These are phyloP conservation scores for Sebastes umbrosus DNA, from an alignment of 2,797 vertebrate species.

Conservation along the genomic window DNA sequence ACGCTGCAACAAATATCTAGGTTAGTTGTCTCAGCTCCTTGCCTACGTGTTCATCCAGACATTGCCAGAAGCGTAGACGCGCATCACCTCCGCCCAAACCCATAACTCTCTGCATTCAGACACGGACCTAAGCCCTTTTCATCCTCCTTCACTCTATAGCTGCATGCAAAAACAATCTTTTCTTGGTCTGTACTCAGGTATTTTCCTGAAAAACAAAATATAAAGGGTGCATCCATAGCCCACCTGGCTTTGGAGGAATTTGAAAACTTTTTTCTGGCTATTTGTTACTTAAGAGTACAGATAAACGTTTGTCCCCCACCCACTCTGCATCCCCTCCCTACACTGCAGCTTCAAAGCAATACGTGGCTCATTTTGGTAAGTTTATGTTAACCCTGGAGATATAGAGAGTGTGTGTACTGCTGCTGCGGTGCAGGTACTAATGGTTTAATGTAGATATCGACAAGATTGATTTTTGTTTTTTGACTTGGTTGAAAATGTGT, in stretches of 20 bases:
- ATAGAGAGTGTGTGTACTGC: neutral
- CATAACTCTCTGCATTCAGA: conserved; percentile 39
- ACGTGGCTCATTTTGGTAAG: conserved; percentile 9
- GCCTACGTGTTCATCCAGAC: conserved; percentile 15
- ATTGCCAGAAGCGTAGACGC: conserved; percentile 3
- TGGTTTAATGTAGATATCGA: neutral
- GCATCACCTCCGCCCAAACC: conserved; percentile 14
- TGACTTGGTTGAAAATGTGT: neutral
- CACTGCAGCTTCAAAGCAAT: conserved; percentile 23
- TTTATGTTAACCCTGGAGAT: neutral
- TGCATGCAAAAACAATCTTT: neutral
- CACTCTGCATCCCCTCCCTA: neutral
- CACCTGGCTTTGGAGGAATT: conserved; percentile 5
- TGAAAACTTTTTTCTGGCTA: conserved; percentile 7
- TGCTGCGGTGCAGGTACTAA: neutral
- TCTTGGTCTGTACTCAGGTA: conserved; percentile 34
- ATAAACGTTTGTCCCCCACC: conserved; percentile 19
- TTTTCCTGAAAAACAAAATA: conserved; percentile 31
- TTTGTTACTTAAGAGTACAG: conserved; percentile 46
- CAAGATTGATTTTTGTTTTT: neutral
- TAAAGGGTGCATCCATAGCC: conserved; percentile 30
- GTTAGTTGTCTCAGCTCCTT: conserved; percentile 1
- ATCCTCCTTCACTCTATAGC: conserved; percentile 22
- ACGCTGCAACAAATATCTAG: neutral
- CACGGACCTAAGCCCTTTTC: conserved; percentile 23